Base-by-base conservation (phyloP, 2,113 vertebrate species). In the Papio anubis region DNA sequence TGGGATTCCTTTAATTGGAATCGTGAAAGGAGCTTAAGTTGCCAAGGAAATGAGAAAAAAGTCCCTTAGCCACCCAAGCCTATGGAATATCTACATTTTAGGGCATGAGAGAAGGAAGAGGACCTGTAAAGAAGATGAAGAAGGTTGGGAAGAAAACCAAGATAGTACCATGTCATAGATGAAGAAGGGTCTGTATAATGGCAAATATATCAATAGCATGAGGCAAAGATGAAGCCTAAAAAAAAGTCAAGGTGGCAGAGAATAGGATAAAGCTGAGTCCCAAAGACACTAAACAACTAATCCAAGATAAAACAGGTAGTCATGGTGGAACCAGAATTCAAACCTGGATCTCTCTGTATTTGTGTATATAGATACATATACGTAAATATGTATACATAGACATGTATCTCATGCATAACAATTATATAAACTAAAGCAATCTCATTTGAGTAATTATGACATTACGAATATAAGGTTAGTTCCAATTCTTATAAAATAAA, bases 391-490 rank as follows among this genome's bases (percentile, higher is more conserved):
- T 30, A 30, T 30, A 8, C 25, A 48, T 48, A 30, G 30, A 75
- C 21, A 73, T 73, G 40, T 35, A 0, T 57, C 18, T 45, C 4
- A 75, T 50, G 3, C 50, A 25, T 83, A 90, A 57, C 23, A 93
- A 64, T 20, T 84, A 32, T 43, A 1, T 78, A 92, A 88, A 57
- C 38, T 79, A 93, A 97, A 75, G 66, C 17, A 85, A 1, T 78
- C 25, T 57, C 88, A 81, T 94, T 97, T 48, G 95, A 73, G 20
- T 96, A 90, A 96, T 93, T 82, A 68, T 66, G 40, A 83, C 12
- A 76, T 40, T 84, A 52, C 6, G 94, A 91, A 84, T 59, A 52
- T 11, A 87, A 92, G 30, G 48, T 91, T 90, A 90, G 75, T 82
- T 35, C 30, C 30, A 91, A 81, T 75, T 87, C 16, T 94, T 66